Evolutionary conservation across 1,140 invertebrate genomes (phyloP).

Genomic region (Listronotus oregonensis): DNA sequence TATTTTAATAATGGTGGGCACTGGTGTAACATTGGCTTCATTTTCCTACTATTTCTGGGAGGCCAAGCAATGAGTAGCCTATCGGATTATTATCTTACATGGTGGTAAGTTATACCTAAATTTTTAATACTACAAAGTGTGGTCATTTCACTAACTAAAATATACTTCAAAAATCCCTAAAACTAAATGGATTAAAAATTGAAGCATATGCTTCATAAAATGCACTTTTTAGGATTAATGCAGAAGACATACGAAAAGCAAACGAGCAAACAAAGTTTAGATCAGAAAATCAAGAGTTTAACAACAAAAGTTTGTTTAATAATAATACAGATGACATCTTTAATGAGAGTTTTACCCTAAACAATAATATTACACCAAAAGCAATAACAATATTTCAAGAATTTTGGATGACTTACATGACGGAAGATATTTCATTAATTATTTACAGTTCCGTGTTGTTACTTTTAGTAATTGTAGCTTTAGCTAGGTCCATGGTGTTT

Average conservation of each 20-base stretch:
- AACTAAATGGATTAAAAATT: too few relatives aligned
- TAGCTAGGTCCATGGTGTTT: conserved; percentile 70
- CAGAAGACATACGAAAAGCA: conserved; percentile 13
- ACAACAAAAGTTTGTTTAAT: not conserved
- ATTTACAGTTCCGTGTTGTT: conserved; percentile 10
- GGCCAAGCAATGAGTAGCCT: not conserved
- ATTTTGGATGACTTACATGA: conserved; percentile 25
- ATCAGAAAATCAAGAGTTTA: not conserved
- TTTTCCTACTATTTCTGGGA: not conserved
- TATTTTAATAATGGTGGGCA: conserved; percentile 6
- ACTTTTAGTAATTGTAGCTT: conserved; percentile 59
- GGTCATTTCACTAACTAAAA: too few relatives aligned
- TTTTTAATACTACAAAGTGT: too few relatives aligned
- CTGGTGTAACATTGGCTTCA: not conserved
- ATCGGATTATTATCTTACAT: conserved; percentile 9
- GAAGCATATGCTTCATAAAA: too few relatives aligned
- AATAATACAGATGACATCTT: not conserved
- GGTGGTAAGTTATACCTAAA: not conserved
- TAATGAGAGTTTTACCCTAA: not conserved
- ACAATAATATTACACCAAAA: not conserved
- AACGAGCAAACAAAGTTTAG: not conserved
- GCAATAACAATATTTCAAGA: conserved; percentile 12
- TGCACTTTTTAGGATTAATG: conserved; percentile 22
- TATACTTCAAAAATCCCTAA: too few relatives aligned
- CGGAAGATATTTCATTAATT: conserved; percentile 7